Evolutionary conservation across 2,797 vertebrate genomes (phyloP).

Genomic region (Sebastes iracundus): DNA sequence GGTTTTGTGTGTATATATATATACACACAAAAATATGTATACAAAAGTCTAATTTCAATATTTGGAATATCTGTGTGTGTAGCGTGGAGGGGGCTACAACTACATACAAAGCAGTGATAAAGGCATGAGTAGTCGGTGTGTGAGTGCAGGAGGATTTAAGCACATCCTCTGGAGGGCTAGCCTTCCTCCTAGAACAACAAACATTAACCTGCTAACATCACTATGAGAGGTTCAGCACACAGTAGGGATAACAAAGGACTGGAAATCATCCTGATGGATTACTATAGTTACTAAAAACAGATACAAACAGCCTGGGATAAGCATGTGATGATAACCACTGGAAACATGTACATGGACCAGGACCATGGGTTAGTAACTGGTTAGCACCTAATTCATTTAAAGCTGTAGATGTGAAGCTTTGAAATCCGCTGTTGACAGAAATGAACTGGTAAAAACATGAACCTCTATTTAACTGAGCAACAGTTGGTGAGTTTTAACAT

Average conservation of each 20-base stretch:
- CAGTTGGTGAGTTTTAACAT: background rate
- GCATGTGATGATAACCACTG: background rate
- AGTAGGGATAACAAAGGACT: background rate
- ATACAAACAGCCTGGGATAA: background rate
- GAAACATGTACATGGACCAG: background rate
- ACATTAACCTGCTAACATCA: background rate
- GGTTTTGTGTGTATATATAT: background rate
- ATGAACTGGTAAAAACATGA: background rate
- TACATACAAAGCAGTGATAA: background rate
- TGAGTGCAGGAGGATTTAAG: conserved; percentile 15
- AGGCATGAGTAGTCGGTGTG: background rate
- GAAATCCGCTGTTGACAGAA: background rate
- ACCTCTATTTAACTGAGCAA: background rate
- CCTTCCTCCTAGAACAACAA: conserved; percentile 14
- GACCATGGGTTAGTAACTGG: background rate
- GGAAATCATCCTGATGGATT: background rate
- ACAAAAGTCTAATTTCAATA: background rate
- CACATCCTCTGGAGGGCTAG: background rate
- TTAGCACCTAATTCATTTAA: background rate
- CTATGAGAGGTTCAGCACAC: background rate
- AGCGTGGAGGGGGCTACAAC: background rate
- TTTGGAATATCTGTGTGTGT: background rate
- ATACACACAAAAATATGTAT: no score
- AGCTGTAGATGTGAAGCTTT: background rate
- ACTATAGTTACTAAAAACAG: background rate